phyloP scores from a whole-genome alignment of 2,797 vertebrate genomes.

The Ptychobarbus kaznakovi region DNA sequence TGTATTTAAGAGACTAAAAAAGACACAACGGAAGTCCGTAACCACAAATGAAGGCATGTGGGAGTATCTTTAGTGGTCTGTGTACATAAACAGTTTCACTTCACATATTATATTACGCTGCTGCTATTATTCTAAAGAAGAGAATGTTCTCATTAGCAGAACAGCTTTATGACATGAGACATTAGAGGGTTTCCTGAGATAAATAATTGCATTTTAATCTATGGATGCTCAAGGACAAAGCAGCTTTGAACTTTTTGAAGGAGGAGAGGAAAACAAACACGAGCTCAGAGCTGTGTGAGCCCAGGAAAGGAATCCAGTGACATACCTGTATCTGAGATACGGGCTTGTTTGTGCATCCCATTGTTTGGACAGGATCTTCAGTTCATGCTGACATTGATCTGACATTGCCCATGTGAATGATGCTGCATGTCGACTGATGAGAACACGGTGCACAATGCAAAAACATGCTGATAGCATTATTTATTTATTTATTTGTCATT shows the following conservation, averaged over 20 bases:
- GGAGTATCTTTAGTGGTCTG: not conserved
- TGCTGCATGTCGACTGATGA: not conserved
- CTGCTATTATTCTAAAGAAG: not conserved
- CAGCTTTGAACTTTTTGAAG: slow-evolving; percentile 2
- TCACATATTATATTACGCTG: slow-evolving; percentile 19
- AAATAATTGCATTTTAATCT: slow-evolving; percentile 36
- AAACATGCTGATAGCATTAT: not conserved
- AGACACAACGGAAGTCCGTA: not conserved
- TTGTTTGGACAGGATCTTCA: not conserved
- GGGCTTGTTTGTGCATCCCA: not conserved
- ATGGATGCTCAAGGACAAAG: slow-evolving; percentile 25
- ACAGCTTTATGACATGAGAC: slow-evolving; percentile 19
- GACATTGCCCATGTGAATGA: not conserved
- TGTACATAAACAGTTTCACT: not conserved
- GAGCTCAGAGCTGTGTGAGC: not conserved
- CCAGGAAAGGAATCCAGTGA: not conserved
- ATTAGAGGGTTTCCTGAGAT: slow-evolving; percentile 13
- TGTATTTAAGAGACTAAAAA: not conserved
- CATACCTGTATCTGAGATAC: not conserved
- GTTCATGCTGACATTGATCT: not conserved
- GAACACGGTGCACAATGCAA: not conserved
- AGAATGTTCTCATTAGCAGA: slow-evolving; percentile 22
- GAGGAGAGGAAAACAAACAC: slow-evolving; percentile 12
- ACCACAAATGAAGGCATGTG: slow-evolving; percentile 2
- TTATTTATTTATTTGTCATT: too few relatives aligned